Percentiles rank a stretch among this genome's conserved stretches.
Conservation (phyloP, 2,888 invertebrate genomes). For the Ferrisia virgata region DNA sequence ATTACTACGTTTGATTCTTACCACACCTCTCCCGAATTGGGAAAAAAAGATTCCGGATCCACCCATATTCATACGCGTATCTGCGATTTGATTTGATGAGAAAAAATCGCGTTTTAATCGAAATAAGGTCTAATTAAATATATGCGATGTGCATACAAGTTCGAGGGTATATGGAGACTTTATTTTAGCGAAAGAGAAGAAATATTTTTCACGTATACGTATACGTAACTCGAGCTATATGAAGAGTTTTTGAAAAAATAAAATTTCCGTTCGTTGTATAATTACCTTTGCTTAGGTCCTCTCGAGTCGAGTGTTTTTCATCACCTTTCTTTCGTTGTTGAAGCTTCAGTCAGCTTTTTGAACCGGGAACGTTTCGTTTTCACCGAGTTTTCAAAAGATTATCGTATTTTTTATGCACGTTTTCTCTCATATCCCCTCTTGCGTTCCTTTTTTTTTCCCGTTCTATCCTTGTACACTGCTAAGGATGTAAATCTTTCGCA, state of each 20-base stretch:
- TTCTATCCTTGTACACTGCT: no score
- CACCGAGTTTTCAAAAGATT: constrained; percentile 22
- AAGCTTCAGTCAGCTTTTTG: constrained; percentile 30
- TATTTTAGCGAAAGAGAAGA: not conserved
- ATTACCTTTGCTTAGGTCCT: constrained; percentile 13
- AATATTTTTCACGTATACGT: not conserved
- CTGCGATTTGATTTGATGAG: not conserved
- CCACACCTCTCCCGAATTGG: not conserved
- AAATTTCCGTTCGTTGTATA: constrained; percentile 31
- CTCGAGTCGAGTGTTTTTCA: constrained; percentile 36
- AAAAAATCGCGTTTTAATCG: not conserved
- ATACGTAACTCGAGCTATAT: not conserved
- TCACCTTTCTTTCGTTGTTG: constrained; percentile 26
- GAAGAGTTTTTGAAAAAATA: not conserved
- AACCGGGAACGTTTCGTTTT: constrained; percentile 20
- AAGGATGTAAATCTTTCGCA: not conserved
- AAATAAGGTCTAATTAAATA: not conserved
- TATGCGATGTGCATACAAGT: not conserved
- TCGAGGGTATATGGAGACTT: no score
- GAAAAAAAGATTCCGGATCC: not conserved
- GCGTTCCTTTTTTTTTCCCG: not conserved
- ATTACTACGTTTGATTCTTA: not conserved
- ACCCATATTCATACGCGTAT: not conserved
- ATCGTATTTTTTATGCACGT: not conserved
- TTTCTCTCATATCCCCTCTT: not conserved